Evolutionary conservation across 2,888 invertebrate species (phyloP), one percentile per base, ranked within the genome.

Genomic region (Tachina lurida): DNA sequence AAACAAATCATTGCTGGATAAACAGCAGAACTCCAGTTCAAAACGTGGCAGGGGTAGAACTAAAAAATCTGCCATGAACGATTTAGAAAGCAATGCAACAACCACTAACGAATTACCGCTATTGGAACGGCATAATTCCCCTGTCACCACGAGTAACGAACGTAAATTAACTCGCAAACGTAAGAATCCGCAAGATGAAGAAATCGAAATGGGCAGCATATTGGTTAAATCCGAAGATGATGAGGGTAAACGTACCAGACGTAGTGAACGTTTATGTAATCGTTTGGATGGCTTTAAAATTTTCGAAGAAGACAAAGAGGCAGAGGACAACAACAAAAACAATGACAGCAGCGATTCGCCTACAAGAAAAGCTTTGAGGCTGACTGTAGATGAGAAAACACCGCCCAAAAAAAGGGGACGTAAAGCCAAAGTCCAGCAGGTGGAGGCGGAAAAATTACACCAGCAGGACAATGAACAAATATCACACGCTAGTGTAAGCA

Each of bases 391-490:
- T 41, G 91, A 92, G 60, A 92, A 92, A 84, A 91, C 91, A 12
- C 90, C 91, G 65, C 92, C 92, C 9, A 93, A 92, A 67, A 93
- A 92, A 67, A 91, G 93, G 3, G 93, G 93, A 0, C 91, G 93
- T 31, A 92, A 92, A 67, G 91, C 92, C 4, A 92, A 93, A 87
- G 85, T 88, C 12, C 84, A 84, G 56, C 49, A 31, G 31, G 31
- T 63, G 15, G 86, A 84, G 15, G 68, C 79, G 39, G 83, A 87
- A 47, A 86, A 80, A 15, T 56, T 31, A 5, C 87, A 82, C 22
- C 79, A 65, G 22, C 82, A 78, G 47, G 56, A 45, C 13, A 39
- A 43, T 45, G 9, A 87, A 88, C 58, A 89, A 88, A 43, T 54
- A 10, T 43, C 83, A 5, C 22, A 75, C 4, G 52, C 74, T 19